Evolutionary conservation across 2,888 invertebrate species (phyloP), one percentile per base, ranked within the genome.

Genomic region (Callyntrura sp.): DNA sequence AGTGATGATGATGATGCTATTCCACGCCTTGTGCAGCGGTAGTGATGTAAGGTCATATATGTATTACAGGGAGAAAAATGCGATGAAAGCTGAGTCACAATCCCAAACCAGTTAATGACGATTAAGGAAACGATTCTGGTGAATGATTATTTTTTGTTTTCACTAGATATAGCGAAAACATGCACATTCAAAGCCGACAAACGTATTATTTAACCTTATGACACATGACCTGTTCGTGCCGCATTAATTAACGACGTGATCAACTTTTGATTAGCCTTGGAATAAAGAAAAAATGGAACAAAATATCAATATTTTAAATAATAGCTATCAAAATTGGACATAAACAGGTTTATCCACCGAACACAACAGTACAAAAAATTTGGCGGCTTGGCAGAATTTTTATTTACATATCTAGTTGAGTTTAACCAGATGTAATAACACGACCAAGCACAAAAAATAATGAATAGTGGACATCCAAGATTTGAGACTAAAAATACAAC

Each of bases 11-110:
- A 35, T 68, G 62, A 11, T 28, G 11, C 43, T 43, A 43, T 28
- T 65, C 17, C 43, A 43, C n/a, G 35, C 4, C 28, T 48, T 45
- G 45, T 14, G 17, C 55, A 55, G 78, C 55, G 25, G 78, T 35
- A n/a, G 55, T 78, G 51, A 73, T 68, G 6, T n/a, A 43, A 12
- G 45, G 28, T 6, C n/a, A 70, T 48, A 70, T 48, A 48, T 45
- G 35, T 35, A 43, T 68, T 28, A 23, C 45, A 73, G 23, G 17
- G 23, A 73, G 68, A 73, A 8, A 73, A 8, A 73, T 68, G 23
- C 17, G 20, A 43, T 3, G 6, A n/a, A 78, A 35, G 6, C 35
- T 78, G 78, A 78, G 78, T 78, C 78, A 78, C 78, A 78, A 78
- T 55, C n/a, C n/a, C 73, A 76, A 57, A 57, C 57, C 23, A 28